Conservation (phyloP, 2,113 vertebrate species). For the Plectropomus leopardus region DNA sequence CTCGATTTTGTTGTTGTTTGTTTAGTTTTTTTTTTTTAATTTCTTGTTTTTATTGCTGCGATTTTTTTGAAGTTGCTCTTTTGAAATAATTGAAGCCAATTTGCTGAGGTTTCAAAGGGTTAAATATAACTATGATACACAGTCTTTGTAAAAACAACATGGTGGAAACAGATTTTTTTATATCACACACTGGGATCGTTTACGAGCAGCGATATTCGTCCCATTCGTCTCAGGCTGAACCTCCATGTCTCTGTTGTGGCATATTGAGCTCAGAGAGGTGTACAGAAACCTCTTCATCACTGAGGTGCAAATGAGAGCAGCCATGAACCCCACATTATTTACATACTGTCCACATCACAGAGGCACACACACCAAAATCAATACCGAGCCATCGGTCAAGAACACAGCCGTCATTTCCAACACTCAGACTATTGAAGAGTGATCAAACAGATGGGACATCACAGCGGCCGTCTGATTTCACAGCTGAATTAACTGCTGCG, state of each 20-base stretch:
- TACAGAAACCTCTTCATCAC: constrained; percentile 5
- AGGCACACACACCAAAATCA: constrained; percentile 32
- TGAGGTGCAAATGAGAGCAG: neutral
- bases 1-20: too few relatives aligned
- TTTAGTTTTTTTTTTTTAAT: too few relatives aligned
- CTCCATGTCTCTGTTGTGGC: constrained; percentile 2
- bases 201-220: neutral
- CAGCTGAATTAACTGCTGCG: constrained; percentile 11
- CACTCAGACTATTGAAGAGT: constrained; percentile 26
- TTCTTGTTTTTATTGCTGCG: too few relatives aligned
- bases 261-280: neutral
- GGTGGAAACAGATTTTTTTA: neutral
- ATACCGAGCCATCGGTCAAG: constrained; percentile 31
- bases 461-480: neutral
- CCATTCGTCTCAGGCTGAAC: neutral
- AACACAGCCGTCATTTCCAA: constrained; percentile 9
- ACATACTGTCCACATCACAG: constrained; percentile 5
- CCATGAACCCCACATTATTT: neutral
- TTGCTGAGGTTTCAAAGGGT: too few relatives aligned
- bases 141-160: neutral
- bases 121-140: too few relatives aligned
- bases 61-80: too few relatives aligned
- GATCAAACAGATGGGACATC: constrained; percentile 13
- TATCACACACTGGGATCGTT: neutral
- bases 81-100: too few relatives aligned